Evolutionary conservation across 2,797 vertebrate genomes (phyloP).

Genomic region (Lagocephalus sceleratus): DNA sequence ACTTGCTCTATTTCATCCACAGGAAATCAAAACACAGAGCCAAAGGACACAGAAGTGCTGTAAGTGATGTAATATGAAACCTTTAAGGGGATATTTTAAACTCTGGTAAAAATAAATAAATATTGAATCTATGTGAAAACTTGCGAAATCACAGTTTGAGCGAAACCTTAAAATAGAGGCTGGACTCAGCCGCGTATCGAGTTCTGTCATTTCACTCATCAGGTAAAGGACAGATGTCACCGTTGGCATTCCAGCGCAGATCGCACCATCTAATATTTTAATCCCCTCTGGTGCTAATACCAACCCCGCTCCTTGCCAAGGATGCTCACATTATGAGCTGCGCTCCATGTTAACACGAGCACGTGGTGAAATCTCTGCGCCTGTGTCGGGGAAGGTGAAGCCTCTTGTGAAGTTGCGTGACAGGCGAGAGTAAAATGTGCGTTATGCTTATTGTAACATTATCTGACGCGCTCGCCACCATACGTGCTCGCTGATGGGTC

Average conservation of each 20-base stretch:
- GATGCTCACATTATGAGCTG: background rate
- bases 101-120: no score
- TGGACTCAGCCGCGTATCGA: background rate
- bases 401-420: background rate
- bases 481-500: no score
- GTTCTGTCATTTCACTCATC: background rate
- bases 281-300: background rate
- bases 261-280: background rate
- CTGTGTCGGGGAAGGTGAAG: background rate
- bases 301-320: background rate
- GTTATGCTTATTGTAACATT: no score
- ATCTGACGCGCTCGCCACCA: no score
- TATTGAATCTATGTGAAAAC: no score
- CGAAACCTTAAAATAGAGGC: background rate
- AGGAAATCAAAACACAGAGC: conserved; percentile 77
- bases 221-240: background rate
- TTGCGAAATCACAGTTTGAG: no score
- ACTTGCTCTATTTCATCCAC: conserved; percentile 32
- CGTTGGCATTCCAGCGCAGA: background rate
- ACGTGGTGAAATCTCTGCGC: background rate
- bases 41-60: conserved; percentile 83
- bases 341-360: background rate
- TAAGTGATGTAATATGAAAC: conserved; percentile 69
- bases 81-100: background rate
- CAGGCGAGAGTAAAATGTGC: no score